Evolutionary conservation across 1,140 invertebrate genomes (phyloP), one percentile per base, ranked within the genome.

Genomic region (Papilio machaon): DNA sequence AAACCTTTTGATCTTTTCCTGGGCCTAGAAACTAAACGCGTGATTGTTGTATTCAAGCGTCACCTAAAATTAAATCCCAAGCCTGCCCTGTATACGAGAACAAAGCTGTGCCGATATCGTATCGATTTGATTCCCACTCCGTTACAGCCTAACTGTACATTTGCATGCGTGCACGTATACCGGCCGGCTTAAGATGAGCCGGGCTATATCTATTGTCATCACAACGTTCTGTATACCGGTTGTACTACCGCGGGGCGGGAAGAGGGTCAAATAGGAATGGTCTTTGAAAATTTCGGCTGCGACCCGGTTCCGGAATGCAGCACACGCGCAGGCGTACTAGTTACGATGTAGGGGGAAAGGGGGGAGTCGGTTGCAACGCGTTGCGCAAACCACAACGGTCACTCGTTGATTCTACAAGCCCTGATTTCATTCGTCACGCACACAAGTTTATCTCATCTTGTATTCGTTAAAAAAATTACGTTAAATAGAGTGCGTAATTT

Each of bases 111-210:
- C 85, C 92, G 88, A 94, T 94, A 94, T 87, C 79, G 85, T 94
- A 94, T 94, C 89, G 92, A 94, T 94, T 94, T 85, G 86, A 90
- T 90, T 89, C 89, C 88, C 90, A 91, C 87, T 88, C 90, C 87
- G 91, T 91, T 91, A 92, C 90, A 89, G 87, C 82, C 88, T 94
- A 94, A 94, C 92, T 91, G 91, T 93, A 92, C 85, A 94, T 94
- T 94, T 94, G 92, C 92, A 93, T 94, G 92, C 92, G 91, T 93
- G 91, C 92, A 94, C 90, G 90, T 91, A 93, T 88, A 89, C 35
- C 54, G 74, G 54, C 91, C 87, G 88, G 82, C 80, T 5, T 84
- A 84, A 60, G 30, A 43, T 86, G 91, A 91, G 47, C 90, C 79
- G 47, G 81, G 74, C 81, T 82, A 77, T 81, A 80, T 86, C 85